Evolutionary conservation across 2,113 vertebrate genomes (phyloP), one percentile per base, ranked within the genome.

Genomic region (Actenoides hombroni): DNA sequence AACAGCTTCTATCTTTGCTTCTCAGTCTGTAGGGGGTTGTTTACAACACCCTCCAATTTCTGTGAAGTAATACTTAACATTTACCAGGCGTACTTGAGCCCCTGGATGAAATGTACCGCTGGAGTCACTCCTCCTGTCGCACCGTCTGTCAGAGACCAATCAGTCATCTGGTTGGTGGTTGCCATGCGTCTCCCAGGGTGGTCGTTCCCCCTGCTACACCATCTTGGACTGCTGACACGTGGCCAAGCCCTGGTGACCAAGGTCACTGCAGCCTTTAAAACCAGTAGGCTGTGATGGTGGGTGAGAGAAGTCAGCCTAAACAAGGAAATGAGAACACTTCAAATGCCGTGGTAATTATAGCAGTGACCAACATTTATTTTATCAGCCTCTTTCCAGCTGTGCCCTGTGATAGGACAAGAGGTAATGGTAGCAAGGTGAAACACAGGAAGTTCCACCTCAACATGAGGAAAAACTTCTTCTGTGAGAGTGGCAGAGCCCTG

Each of bases 51-150:
- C 61, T 53, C 37, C 70, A 35, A 33, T 65, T 85, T 42, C 69
- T 76, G 51, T 85, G 84, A 82, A 94, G 92, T 33, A 63, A 84
- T 39, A 35, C 56, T 89, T 87, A 63, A 86, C 69, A 56, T 71
- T 87, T 68, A 29, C 25, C 1, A 1, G 84, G 91, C 54, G 3
- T 4, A 35, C 77, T 73, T 42, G 39, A 88, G 74, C 42, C 88
- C 23, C 3, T 8, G 90, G 69, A 35, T 42, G 46, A 67, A 53
- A 74, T 0, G 29, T 7, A 54, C 19, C 0, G 1, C 68, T 54
- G 25, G 68, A 88, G 76, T 46, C 60, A 86, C 20, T 15, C 80
- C 1, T 24, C 71, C 89, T 74, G 71, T 7, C 3, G 1, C 71
- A 59, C 86, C 67, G 51, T 23, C 83, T 64, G 79, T 53, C 67